Conservation (phyloP, 2,797 vertebrate genomes). For the Hoplostethus atlanticus region DNA sequence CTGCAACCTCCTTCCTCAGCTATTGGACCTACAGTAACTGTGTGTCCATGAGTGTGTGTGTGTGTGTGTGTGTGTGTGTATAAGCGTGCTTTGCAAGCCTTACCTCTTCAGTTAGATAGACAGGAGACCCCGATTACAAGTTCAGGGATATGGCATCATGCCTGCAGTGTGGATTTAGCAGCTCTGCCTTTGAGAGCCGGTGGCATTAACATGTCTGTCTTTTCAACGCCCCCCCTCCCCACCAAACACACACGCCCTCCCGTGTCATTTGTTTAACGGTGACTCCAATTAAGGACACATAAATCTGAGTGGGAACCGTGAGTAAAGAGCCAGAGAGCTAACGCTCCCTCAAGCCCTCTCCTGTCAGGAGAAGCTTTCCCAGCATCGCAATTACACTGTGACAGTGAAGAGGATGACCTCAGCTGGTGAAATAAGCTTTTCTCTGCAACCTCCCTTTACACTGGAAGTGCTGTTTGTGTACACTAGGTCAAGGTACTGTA, state of each 20-base stretch:
- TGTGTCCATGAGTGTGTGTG: slow-evolving; percentile 5
- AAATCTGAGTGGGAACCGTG: not conserved
- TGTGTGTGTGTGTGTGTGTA: slow-evolving; percentile 21
- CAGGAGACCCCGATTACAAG: not conserved
- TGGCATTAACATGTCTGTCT: not conserved
- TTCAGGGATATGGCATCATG: slow-evolving; percentile 2
- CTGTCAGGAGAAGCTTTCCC: not conserved
- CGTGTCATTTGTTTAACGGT: slow-evolving; percentile 26
- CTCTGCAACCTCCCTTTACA: not conserved
- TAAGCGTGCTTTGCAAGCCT: slow-evolving; percentile 11
- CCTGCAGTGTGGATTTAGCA: not conserved
- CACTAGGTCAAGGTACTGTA: not conserved
- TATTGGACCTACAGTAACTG: slow-evolving; percentile 26
- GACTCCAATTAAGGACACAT: slow-evolving; percentile 15
- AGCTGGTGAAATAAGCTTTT: not conserved
- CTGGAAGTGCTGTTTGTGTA: slow-evolving; percentile 3
- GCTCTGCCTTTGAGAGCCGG: not conserved
- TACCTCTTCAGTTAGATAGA: not conserved
- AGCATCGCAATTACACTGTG: slow-evolving; percentile 26
- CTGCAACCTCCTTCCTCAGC: slow-evolving; percentile 37
- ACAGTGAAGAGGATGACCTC: slow-evolving; percentile 26
- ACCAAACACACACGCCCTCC: not conserved
- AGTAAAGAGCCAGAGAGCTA: slow-evolving; percentile 15
- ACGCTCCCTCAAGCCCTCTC: not conserved
- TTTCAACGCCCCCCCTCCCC: not conserved